Percentiles rank a stretch among this genome's conserved stretches.
Conservation (phyloP, 2,888 invertebrate genomes). For the Sphinx pinastri region DNA sequence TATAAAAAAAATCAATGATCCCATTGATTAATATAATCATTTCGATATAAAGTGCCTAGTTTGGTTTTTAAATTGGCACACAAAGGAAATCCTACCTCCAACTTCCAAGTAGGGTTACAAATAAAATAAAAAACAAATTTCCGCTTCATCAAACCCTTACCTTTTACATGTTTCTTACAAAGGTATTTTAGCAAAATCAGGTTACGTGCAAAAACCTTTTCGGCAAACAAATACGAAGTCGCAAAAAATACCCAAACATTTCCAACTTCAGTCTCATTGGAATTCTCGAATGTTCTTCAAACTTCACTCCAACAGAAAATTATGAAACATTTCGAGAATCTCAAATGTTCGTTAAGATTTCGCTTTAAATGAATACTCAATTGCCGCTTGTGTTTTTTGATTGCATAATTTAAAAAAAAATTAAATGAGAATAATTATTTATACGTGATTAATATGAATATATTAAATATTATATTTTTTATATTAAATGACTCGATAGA, state of each 20-base stretch:
- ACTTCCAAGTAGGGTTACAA: not conserved
- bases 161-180: not conserved
- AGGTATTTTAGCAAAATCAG: slow-evolving; percentile 8
- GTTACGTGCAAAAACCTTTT: not conserved
- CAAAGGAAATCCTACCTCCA: no score
- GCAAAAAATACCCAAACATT: not conserved
- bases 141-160: not conserved
- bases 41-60: no score
- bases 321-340: slow-evolving; percentile 4
- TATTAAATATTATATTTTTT: not conserved
- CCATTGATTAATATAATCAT: no score
- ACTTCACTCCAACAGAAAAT: not conserved
- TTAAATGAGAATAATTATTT: not conserved
- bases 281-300: not conserved
- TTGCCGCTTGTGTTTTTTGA: not conserved
- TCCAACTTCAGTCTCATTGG: not conserved
- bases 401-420: not conserved
- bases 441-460: not conserved
- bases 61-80: no score
- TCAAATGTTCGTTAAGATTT: slow-evolving; percentile 10
- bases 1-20: no score
- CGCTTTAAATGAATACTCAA: not conserved
- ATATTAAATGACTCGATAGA: not conserved
- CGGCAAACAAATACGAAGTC: not conserved
- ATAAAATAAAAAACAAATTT: not conserved